Evolutionary conservation across 2,888 invertebrate species (phyloP).

Genomic region (Patella caerulea): DNA sequence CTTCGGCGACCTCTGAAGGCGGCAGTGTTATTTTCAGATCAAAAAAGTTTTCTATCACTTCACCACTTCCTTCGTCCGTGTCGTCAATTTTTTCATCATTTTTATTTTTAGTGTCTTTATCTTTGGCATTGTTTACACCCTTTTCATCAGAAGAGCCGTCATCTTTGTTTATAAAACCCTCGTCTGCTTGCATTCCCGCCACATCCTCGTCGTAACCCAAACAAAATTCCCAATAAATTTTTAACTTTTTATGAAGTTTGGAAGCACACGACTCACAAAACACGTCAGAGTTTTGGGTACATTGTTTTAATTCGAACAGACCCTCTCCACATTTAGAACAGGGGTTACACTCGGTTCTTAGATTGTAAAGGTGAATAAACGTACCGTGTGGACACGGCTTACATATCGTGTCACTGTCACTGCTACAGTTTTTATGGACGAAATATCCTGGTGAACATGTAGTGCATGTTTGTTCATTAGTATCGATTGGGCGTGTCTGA

Average conservation of each 20-base stretch:
- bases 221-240: constrained; percentile 14
- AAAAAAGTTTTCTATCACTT: not conserved
- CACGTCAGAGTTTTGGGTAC: constrained; percentile 13
- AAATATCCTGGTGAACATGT: constrained; percentile 41
- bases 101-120: not conserved
- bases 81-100: not conserved
- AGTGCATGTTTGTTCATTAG: not conserved
- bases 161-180: not conserved
- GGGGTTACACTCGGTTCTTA: constrained; percentile 28
- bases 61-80: not conserved
- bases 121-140: constrained; percentile 6
- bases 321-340: constrained; percentile 20
- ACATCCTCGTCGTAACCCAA: constrained; percentile 7
- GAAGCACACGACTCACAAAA: constrained; percentile 20
- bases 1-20: not conserved
- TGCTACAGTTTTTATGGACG: constrained; percentile 36
- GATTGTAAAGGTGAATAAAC: constrained; percentile 22
- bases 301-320: constrained; percentile 13
- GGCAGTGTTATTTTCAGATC: not conserved
- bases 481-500: not conserved
- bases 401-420: constrained; percentile 42
- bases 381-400: constrained; percentile 38
- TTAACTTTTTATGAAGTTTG: not conserved
- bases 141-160: not conserved
- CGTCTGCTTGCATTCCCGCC: not conserved